Evolutionary conservation across 2,888 invertebrate genomes (phyloP), one percentile per base, ranked within the genome.

Genomic region (Monoplex corrugatus): DNA sequence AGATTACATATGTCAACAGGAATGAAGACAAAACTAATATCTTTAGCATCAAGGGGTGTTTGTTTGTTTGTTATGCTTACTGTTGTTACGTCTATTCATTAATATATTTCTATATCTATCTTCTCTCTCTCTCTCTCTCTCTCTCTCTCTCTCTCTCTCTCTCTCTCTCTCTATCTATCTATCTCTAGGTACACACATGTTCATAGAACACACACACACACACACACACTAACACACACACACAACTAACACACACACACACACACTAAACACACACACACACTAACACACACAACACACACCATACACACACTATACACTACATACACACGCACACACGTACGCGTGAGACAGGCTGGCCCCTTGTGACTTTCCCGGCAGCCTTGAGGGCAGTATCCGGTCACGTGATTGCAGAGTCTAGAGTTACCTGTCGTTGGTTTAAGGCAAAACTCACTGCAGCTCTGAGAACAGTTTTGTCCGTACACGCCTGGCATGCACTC

Each of bases 381-480:
- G 6, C 87, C 78, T 40, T 72, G 84, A 3, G 88, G 89, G 63
- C 91, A 91, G 50, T 84, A 28, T 6, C 89, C 91, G 35, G 86
- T 89, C 68, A 91, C 80, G 87, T 89, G 89, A 43, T 91, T 84
- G 68, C 91, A 91, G 38, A 87, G 68, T n/a, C n/a, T n/a, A 32
- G 83, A 5, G 38, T 40, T 43, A 43, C n/a, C 35, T 6, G 44
- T 45, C 13, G 28, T 35, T 32, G 68, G 45, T 45, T 32, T 40
- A 35, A 72, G 80, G 38, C 89, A 89, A 50, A 44, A 38, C 32
- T 75, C n/a, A 80, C 89, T 89, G 63, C 89, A 89, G 80, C 16
- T 80, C 78, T 19, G 43, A 32, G 89, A 50, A 43, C 89, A 89
- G 85, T 86, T 86, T 32, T 3, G 1, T 6, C 89, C 89, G 45